Percentiles rank a stretch among this genome's conserved stretches.
These are phyloP conservation scores for Galeopsomyia nigrocyanea DNA, from an alignment of 2,888 invertebrate genomes.

Conservation along the genomic window DNA sequence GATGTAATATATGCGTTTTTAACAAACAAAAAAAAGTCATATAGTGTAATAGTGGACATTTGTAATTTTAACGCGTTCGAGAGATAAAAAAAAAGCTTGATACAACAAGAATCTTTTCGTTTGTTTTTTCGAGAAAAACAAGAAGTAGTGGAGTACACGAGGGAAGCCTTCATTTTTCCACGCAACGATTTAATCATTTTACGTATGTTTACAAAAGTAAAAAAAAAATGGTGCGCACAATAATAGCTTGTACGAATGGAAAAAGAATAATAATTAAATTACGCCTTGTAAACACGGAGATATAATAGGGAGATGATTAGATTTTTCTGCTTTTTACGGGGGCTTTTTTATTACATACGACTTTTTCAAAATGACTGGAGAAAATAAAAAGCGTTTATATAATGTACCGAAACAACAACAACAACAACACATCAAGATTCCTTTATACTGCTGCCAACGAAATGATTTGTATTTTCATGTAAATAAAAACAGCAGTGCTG, in stretches of 20 bases:
- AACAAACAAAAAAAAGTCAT: no score
- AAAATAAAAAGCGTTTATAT: not conserved
- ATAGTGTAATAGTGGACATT: no score
- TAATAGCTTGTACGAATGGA: constrained; percentile 35
- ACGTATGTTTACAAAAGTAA: constrained; percentile 25
- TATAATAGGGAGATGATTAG: not conserved
- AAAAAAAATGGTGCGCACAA: constrained; percentile 35
- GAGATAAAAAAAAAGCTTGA: no score
- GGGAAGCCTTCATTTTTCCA: no score
- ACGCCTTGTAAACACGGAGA: constrained; percentile 12
- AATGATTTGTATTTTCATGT: constrained; percentile 46
- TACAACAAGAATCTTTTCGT: no score
- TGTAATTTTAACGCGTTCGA: no score
- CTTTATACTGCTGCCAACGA: constrained; percentile 33
- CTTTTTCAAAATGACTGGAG: not conserved
- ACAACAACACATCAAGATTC: constrained; percentile 11
- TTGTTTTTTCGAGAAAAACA: no score
- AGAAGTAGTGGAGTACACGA: no score
- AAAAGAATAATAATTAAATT: constrained; percentile 18
- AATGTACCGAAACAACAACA: no score
- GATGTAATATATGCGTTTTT: no score
- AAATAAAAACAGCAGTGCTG: constrained; percentile 48
- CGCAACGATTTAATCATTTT: not conserved
- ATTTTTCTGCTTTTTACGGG: not conserved
- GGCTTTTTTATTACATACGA: constrained; percentile 11